Percentiles rank a stretch among this genome's conserved stretches.
These are phyloP conservation scores for Empidonax alnorum DNA, from an alignment of 2,113 vertebrate species.

Conservation along the genomic window DNA sequence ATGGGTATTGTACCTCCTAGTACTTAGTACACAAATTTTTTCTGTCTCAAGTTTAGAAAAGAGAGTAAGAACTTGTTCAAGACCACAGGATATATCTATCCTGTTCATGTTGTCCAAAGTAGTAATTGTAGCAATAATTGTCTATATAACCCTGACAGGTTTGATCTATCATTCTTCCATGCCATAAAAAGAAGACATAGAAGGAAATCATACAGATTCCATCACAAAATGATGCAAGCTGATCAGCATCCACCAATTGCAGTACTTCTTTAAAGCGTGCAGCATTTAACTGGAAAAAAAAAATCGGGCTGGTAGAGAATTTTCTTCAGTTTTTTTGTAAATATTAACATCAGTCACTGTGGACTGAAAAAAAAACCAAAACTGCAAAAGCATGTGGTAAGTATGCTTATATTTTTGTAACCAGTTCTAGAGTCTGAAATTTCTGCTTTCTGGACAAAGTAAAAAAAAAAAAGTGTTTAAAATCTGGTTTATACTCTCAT, in stretches of 20 bases:
- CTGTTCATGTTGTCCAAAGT: neutral
- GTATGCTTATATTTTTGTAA: neutral
- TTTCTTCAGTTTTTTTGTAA: neutral
- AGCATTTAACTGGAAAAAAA: neutral
- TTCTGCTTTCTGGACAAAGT: neutral
- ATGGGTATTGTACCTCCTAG: neutral
- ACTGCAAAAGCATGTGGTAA: neutral
- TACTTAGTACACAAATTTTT: neutral
- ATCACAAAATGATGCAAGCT: neutral
- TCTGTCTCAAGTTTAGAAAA: neutral
- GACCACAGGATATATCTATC: neutral
- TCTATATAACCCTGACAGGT: neutral
- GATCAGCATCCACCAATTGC: neutral
- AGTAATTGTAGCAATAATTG: neutral
- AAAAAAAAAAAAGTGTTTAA: neutral
- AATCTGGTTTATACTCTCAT: neutral
- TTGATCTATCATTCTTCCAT: neutral
- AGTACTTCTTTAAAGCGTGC: neutral
- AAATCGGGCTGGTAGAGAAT: neutral
- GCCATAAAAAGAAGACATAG: neutral
- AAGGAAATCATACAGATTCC: neutral
- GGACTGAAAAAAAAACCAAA: accelerated
- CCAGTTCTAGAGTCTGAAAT: neutral
- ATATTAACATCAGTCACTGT: neutral
- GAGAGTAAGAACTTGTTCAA: neutral